Evolutionary conservation across 2,113 vertebrate genomes (phyloP).

Genomic region (Scomber scombrus): DNA sequence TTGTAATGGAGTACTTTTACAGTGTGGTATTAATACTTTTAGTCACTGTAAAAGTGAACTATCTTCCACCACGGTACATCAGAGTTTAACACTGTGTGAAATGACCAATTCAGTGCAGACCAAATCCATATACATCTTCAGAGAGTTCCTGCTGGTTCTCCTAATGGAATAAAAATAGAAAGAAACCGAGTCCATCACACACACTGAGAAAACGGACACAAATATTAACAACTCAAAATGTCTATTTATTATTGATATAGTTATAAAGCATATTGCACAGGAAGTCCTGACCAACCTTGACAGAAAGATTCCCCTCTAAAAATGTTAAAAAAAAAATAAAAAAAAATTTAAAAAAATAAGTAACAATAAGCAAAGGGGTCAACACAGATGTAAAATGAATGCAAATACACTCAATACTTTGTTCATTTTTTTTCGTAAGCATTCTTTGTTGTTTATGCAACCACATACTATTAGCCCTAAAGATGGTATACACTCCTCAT

Average conservation of each 20-base stretch:
- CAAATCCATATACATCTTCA: neutral
- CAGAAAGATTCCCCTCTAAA: constrained; percentile 43
- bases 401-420: constrained; percentile 47
- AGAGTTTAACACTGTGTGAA: neutral
- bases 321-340: constrained; percentile 43
- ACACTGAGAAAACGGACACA: neutral
- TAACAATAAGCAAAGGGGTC: constrained; percentile 22
- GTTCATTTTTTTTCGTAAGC: constrained; percentile 24
- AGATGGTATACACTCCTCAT: constrained; percentile 15
- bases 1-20: too few relatives aligned
- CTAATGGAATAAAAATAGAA: too few relatives aligned
- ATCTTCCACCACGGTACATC: neutral
- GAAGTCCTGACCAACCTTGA: constrained; percentile 69
- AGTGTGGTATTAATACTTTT: too few relatives aligned
- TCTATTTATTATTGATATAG: constrained; percentile 76
- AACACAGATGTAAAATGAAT: constrained; percentile 31
- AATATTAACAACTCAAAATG: constrained; percentile 41
- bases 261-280: constrained; percentile 82
- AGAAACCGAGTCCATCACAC: neutral
- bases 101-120: neutral
- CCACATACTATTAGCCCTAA: constrained; percentile 4
- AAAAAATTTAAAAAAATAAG: constrained; percentile 20
- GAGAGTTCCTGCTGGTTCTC: too few relatives aligned
- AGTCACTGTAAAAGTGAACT: too few relatives aligned
- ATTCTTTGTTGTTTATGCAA: constrained; percentile 28